Evolutionary conservation across 2,797 vertebrate genomes (phyloP).

Genomic region (Kryptolebias ocellatus): DNA sequence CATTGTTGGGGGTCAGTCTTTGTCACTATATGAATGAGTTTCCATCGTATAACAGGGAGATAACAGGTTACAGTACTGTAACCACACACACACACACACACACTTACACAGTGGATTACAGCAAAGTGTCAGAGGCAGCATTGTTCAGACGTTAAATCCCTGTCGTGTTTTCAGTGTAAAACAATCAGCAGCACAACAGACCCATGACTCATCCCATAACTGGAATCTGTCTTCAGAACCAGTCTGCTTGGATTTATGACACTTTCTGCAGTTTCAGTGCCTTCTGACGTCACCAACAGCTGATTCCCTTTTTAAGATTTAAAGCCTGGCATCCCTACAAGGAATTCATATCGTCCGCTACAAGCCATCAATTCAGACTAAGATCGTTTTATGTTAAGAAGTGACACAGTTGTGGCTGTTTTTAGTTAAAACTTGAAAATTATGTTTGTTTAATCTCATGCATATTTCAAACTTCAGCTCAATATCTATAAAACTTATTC

Average conservation of each 20-base stretch:
- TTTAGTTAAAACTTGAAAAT: too few species aligned
- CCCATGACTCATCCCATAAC: slow-evolving; percentile 60
- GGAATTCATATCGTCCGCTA: too few species aligned
- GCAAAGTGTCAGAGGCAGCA: slow-evolving; percentile 30
- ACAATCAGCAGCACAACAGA: slow-evolving; percentile 56
- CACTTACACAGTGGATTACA: slow-evolving; percentile 35
- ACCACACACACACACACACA: slow-evolving; percentile 9
- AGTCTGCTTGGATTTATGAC: slow-evolving; percentile 54
- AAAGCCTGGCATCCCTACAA: too few species aligned
- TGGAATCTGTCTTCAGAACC: slow-evolving; percentile 51
- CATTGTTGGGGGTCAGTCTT: neutral
- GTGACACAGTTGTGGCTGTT: too few species aligned
- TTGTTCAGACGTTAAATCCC: slow-evolving; percentile 52
- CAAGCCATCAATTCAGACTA: too few species aligned
- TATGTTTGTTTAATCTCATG: too few species aligned
- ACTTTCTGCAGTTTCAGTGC: too few species aligned
- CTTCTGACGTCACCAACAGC: too few species aligned
- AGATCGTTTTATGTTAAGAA: too few species aligned
- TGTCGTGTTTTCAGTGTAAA: slow-evolving; percentile 49
- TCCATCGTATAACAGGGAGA: neutral
- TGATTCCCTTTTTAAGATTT: too few species aligned
- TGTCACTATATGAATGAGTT: neutral
- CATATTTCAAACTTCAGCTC: too few species aligned
- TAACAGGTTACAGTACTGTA: neutral
- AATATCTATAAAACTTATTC: too few species aligned